These are phyloP conservation scores for Perca fluviatilis DNA, from an alignment of 2,113 vertebrate genomes.

Conservation along the genomic window DNA sequence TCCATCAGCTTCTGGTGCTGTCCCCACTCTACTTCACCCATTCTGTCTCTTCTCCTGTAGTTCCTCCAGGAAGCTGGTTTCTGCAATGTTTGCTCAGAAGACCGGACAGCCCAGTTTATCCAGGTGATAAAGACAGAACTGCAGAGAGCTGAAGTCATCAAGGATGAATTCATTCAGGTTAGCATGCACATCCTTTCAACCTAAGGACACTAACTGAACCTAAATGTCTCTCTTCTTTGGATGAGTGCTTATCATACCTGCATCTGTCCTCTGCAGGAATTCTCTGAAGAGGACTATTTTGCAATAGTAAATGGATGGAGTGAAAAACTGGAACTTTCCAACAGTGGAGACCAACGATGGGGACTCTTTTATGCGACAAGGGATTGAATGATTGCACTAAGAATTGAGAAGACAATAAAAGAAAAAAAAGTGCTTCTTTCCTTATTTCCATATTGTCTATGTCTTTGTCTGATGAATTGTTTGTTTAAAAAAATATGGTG, in stretches of 20 bases:
- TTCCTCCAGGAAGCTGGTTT: slow-evolving; percentile 85
- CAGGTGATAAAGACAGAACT: slow-evolving; percentile 84
- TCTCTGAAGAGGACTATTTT: slow-evolving; percentile 86
- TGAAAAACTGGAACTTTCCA: slow-evolving; percentile 85
- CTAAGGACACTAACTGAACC: not conserved
- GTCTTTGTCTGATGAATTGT: not conserved
- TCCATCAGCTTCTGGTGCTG: slow-evolving; percentile 4
- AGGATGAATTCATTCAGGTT: slow-evolving; percentile 84
- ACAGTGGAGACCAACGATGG: slow-evolving; percentile 87
- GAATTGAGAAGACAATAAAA: slow-evolving; percentile 19
- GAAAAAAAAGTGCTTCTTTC: not conserved
- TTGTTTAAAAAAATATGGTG: not conserved
- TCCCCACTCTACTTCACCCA: not conserved
- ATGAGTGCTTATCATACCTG: not conserved
- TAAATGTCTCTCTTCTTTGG: not conserved
- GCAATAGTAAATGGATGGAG: slow-evolving; percentile 85
- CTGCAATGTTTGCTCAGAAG: slow-evolving; percentile 76
- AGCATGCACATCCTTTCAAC: not conserved
- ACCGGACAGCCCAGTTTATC: slow-evolving; percentile 86
- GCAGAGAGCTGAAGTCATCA: slow-evolving; percentile 77
- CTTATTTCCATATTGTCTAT: not conserved
- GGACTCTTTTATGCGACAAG: slow-evolving; percentile 86
- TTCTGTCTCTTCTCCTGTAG: slow-evolving; percentile 61
- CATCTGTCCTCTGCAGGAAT: slow-evolving; percentile 78
- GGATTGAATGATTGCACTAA: slow-evolving; percentile 47